Evolutionary conservation across 1,140 invertebrate species (phyloP).

Genomic region (Oscheius sp.): DNA sequence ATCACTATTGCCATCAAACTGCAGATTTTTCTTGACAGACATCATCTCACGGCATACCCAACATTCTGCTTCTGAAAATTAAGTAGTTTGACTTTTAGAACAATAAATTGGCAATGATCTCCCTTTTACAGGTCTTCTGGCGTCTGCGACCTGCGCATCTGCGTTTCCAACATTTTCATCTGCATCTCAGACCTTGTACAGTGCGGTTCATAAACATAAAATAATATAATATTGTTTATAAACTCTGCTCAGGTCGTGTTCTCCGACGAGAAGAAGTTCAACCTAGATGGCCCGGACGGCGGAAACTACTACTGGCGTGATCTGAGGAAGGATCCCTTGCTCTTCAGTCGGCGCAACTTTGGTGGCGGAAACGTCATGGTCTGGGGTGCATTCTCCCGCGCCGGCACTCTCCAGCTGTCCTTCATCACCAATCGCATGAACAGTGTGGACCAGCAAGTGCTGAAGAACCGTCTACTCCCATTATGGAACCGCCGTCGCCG

Average conservation of each 20-base stretch:
- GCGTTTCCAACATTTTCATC: too few relatives aligned
- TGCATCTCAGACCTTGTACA: too few relatives aligned
- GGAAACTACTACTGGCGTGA: conserved; percentile 49
- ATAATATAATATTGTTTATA: too few relatives aligned
- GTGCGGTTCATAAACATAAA: too few relatives aligned
- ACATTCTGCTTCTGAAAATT: too few relatives aligned
- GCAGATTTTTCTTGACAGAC: too few relatives aligned
- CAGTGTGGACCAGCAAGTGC: conserved; percentile 18
- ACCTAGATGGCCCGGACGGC: conserved; percentile 51
- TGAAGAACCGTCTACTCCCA: conserved; percentile 20
- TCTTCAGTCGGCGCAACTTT: conserved; percentile 38
- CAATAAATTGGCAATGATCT: too few relatives aligned
- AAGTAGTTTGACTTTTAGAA: too few relatives aligned
- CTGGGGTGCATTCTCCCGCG: not conserved
- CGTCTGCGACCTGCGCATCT: too few relatives aligned
- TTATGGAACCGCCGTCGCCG: not conserved
- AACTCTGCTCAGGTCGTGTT: conserved; percentile 32
- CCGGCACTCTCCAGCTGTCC: not conserved
- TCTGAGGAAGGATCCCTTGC: conserved; percentile 43
- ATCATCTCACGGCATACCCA: too few relatives aligned
- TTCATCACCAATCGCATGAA: conserved; percentile 19
- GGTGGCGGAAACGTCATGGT: conserved; percentile 28
- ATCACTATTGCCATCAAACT: too few relatives aligned
- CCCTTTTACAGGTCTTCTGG: too few relatives aligned
- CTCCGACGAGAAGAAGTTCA: conserved; percentile 55